Evolutionary conservation across 2,888 invertebrate species (phyloP).

Genomic region (Ophion ventricosus): DNA sequence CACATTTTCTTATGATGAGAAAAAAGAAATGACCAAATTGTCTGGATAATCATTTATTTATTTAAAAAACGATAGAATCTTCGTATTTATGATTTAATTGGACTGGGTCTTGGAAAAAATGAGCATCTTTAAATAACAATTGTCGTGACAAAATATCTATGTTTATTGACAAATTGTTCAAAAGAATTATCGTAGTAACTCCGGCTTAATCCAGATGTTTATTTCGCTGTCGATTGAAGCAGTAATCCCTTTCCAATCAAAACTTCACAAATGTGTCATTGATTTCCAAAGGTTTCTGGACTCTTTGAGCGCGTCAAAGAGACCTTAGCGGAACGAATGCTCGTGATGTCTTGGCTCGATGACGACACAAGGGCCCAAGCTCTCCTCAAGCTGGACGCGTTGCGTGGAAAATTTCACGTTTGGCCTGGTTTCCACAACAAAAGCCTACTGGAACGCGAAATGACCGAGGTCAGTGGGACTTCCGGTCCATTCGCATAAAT

Average conservation of each 20-base stretch:
- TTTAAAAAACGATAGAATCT: too few relatives aligned
- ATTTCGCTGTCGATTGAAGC: not conserved
- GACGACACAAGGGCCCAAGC: slow-evolving; percentile 82
- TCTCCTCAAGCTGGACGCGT: slow-evolving; percentile 81
- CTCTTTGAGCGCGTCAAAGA: slow-evolving; percentile 83
- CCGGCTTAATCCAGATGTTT: not conserved
- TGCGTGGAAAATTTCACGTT: slow-evolving; percentile 83
- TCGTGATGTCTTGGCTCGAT: slow-evolving; percentile 83
- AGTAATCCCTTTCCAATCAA: not conserved
- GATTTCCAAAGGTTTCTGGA: slow-evolving; percentile 74
- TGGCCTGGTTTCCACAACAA: slow-evolving; percentile 82
- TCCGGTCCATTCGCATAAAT: slow-evolving; percentile 6
- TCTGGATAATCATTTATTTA: too few relatives aligned
- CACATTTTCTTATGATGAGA: too few relatives aligned
- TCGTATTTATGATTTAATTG: too few relatives aligned
- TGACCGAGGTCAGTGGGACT: slow-evolving; percentile 75
- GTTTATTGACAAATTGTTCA: too few relatives aligned
- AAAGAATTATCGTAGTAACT: not conserved
- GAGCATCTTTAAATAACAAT: too few relatives aligned
- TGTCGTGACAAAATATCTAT: too few relatives aligned
- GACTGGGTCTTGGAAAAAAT: too few relatives aligned
- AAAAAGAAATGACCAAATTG: too few relatives aligned
- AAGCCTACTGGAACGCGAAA: slow-evolving; percentile 77
- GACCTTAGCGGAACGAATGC: slow-evolving; percentile 82
- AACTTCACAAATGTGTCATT: slow-evolving; percentile 18